A percentile compares a stretch with the other conserved stretches of the same genome.
phyloP scores from a whole-genome alignment of 2,797 vertebrate species.

The Heteromormyrus szaboi region DNA sequence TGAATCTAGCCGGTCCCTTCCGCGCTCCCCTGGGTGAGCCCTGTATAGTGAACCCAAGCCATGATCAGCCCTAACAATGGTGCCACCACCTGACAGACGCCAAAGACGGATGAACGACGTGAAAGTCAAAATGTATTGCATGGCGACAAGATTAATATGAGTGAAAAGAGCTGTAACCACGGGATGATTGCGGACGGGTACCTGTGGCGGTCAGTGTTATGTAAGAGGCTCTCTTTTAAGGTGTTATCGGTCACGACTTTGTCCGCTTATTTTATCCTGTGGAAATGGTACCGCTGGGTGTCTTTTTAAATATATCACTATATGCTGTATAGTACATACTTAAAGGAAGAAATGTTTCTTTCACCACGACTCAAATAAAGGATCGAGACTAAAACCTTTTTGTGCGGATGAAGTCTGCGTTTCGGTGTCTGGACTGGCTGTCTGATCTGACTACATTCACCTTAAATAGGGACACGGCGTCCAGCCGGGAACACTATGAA shows the following conservation, averaged over 20 bases:
- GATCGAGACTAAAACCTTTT: conserved; percentile 3
- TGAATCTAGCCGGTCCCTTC: not conserved
- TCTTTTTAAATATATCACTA: conserved; percentile 63
- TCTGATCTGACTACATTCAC: not conserved
- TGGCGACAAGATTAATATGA: not conserved
- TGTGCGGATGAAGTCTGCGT: not conserved
- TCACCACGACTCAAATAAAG: conserved; percentile 61
- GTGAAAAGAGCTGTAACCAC: conserved; percentile 18
- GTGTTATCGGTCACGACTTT: conserved; percentile 61
- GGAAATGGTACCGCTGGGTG: conserved; percentile 54
- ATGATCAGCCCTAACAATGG: not conserved
- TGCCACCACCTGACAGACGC: not conserved
- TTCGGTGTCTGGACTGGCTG: not conserved
- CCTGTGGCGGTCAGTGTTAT: conserved; percentile 44
- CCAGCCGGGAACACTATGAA: not conserved
- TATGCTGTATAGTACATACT: conserved; percentile 62
- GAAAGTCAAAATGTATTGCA: not conserved
- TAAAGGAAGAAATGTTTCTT: conserved; percentile 59
- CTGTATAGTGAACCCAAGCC: not conserved
- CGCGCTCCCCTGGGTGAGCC: not conserved
- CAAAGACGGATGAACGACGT: not conserved
- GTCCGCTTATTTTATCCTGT: conserved; percentile 64
- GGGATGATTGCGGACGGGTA: conserved; percentile 32
- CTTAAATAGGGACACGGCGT: not conserved
- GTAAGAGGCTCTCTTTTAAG: conserved; percentile 58